phyloP scores from a whole-genome alignment of 2,113 vertebrate genomes.

The Arizona elegans region DNA sequence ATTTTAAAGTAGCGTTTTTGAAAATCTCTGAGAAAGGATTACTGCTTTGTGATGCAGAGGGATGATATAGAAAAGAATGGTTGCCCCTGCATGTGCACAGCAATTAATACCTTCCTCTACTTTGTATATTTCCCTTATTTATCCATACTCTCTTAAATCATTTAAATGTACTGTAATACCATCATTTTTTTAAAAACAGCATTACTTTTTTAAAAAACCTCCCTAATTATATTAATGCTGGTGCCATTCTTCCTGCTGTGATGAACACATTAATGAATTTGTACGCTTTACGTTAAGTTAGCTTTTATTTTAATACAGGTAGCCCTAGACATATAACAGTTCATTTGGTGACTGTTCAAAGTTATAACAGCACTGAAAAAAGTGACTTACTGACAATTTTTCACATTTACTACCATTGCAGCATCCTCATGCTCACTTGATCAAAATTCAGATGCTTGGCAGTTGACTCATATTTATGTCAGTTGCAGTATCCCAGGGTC shows the following conservation, averaged over 20 bases:
- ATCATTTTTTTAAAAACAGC: not conserved
- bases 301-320: not conserved
- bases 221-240: not conserved
- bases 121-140: not conserved
- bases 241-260: not conserved
- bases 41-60: constrained; percentile 18
- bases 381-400: not conserved
- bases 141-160: not conserved
- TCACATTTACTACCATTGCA: not conserved
- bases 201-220: not conserved
- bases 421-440: not conserved
- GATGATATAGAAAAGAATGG: not conserved
- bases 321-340: not conserved
- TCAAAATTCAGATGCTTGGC: not conserved
- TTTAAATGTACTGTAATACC: constrained; percentile 10
- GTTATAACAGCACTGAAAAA: not conserved
- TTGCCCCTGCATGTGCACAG: not conserved
- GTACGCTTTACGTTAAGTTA: not conserved
- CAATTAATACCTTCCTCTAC: constrained; percentile 9
- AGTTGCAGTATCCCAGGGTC: not conserved
- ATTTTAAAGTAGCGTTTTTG: constrained; percentile 36
- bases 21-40: constrained; percentile 9
- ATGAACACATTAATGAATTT: not conserved
- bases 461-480: not conserved
- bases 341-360: not conserved